Conservation (phyloP, 1,140 invertebrate genomes). For the Parapsyche elsis region DNA sequence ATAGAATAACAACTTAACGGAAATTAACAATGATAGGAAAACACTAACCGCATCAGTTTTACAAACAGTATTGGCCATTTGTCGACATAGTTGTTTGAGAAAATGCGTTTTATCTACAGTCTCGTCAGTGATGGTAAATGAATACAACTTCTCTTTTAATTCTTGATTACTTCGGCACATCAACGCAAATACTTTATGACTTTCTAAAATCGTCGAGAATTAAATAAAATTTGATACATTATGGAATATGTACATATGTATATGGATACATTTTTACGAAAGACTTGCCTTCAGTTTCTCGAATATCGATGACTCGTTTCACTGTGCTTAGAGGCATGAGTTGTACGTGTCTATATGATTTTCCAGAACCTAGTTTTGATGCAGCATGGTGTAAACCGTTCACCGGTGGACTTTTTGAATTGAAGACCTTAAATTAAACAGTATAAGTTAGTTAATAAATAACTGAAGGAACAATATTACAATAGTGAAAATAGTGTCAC, state of each 20-base stretch:
- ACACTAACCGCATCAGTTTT: conserved; percentile 81
- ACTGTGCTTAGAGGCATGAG: conserved; percentile 88
- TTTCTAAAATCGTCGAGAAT: conserved; percentile 69
- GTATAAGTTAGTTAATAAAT: conserved; percentile 40
- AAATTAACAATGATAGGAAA: not conserved
- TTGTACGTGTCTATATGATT: conserved; percentile 91
- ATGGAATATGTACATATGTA: conserved; percentile 63
- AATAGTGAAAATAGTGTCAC: conserved; percentile 28
- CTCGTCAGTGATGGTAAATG: conserved; percentile 86
- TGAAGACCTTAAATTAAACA: conserved; percentile 67
- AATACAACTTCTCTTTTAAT: conserved; percentile 87
- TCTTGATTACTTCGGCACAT: conserved; percentile 85
- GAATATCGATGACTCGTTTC: conserved; percentile 90
- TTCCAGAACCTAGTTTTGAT: conserved; percentile 73
- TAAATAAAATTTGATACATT: conserved; percentile 89
- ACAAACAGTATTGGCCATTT: conserved; percentile 89
- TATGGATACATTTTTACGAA: conserved; percentile 35
- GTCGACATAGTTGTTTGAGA: conserved; percentile 83
- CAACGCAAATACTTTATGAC: conserved; percentile 89
- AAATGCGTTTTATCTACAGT: conserved; percentile 83
- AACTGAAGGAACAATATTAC: conserved; percentile 53
- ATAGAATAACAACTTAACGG: not conserved
- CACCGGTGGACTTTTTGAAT: conserved; percentile 77
- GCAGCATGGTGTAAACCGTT: conserved; percentile 68
- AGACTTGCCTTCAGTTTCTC: conserved; percentile 85